Percentiles rank a stretch among this genome's conserved stretches.
These are phyloP conservation scores for Melitaea athalia DNA, from an alignment of 2,888 invertebrate genomes.

Conservation along the genomic window DNA sequence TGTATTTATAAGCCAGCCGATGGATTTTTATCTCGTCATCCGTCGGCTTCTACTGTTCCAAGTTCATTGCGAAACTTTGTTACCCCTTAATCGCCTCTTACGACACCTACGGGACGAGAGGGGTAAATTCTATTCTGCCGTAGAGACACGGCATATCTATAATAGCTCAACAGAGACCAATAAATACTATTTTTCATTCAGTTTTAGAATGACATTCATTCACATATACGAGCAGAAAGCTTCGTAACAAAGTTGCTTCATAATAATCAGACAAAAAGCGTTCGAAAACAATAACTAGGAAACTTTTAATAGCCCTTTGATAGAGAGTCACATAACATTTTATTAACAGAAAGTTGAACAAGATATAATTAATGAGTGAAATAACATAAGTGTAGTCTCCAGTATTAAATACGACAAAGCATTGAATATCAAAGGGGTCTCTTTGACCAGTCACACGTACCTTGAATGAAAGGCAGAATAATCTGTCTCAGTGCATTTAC, in stretches of 20 bases:
- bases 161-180: no score
- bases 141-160: no score
- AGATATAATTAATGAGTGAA: conserved; percentile 39
- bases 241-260: neutral
- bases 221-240: neutral
- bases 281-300: neutral
- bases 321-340: conserved; percentile 19
- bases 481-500: conserved; percentile 57
- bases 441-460: conserved; percentile 66
- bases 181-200: no score
- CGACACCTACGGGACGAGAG: no score
- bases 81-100: no score
- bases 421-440: conserved; percentile 56
- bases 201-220: neutral
- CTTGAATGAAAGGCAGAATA: conserved; percentile 54
- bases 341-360: conserved; percentile 34
- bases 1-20: no score
- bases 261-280: neutral
- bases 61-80: no score
- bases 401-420: conserved; percentile 44
- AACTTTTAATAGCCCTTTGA: conserved; percentile 22
- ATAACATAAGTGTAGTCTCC: conserved; percentile 37
- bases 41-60: no score
- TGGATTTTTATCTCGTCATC: no score
- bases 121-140: no score